A percentile compares a stretch with the other conserved stretches of the same genome.
phyloP scores from a whole-genome alignment of 2,113 vertebrate genomes.

The Cebus imitator region DNA sequence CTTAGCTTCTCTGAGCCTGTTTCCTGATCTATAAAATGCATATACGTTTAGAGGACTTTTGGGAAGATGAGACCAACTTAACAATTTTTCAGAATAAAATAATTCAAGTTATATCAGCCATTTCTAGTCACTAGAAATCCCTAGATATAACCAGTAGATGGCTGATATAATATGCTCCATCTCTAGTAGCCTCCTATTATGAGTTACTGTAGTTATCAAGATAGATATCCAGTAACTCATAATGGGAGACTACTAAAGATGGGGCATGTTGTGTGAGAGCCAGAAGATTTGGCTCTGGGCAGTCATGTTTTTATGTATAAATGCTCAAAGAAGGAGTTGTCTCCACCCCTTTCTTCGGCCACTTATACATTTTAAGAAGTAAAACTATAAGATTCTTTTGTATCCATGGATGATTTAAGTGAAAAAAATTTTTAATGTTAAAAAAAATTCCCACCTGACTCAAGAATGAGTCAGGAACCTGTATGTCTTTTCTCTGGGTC shows the following conservation, averaged over 20 bases:
- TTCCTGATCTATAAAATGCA: not conserved
- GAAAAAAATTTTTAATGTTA: not conserved
- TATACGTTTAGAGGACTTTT: conserved; percentile 5
- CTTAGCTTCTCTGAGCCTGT: not conserved
- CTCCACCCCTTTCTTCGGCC: not conserved
- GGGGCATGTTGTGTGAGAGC: too few relatives aligned
- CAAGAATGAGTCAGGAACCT: not conserved
- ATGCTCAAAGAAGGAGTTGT: too few relatives aligned
- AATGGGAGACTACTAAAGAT: too few relatives aligned
- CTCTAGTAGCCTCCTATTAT: too few relatives aligned
- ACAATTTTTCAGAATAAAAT: not conserved
- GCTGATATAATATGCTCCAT: too few relatives aligned
- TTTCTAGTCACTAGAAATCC: not conserved
- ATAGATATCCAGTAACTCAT: too few relatives aligned
- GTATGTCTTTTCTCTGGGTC: not conserved
- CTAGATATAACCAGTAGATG: too few relatives aligned
- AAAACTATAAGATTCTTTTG: not conserved
- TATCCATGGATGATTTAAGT: not conserved
- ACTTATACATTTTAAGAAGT: not conserved
- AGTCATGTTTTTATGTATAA: too few relatives aligned
- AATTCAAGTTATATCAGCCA: not conserved
- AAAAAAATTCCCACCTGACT: not conserved
- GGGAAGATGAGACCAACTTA: not conserved
- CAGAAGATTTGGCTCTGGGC: too few relatives aligned
- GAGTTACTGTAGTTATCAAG: too few relatives aligned